These are phyloP conservation scores for Acleris laterana DNA, from an alignment of 2,888 invertebrate species.

Conservation along the genomic window DNA sequence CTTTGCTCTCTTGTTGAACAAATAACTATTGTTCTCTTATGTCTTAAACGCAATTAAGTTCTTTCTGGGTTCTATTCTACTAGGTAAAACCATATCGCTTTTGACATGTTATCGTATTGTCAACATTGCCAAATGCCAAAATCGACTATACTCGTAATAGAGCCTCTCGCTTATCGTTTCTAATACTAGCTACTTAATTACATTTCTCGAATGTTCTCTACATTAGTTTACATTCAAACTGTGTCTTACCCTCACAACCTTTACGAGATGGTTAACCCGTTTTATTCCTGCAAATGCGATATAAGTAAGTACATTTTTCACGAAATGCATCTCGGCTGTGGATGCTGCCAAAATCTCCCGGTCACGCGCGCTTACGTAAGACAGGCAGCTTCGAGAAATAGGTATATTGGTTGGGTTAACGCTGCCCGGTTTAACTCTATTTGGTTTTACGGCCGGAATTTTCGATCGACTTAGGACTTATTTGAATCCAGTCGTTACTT, in stretches of 20 bases:
- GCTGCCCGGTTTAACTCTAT: slow-evolving; percentile 66
- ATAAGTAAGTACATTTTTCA: slow-evolving; percentile 35
- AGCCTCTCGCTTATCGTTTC: no score
- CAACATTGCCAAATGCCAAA: no score
- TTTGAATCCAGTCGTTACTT: slow-evolving; percentile 41
- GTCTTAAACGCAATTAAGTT: no score
- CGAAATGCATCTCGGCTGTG: slow-evolving; percentile 20
- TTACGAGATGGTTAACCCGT: slow-evolving; percentile 14
- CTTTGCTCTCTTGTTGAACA: no score
- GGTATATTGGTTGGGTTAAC: slow-evolving; percentile 78
- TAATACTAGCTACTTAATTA: no score
- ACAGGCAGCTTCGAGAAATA: slow-evolving; percentile 66
- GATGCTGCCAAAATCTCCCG: slow-evolving; percentile 39
- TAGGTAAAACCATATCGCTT: no score
- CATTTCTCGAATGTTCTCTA: neutral
- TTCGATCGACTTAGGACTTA: slow-evolving; percentile 19
- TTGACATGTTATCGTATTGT: no score
- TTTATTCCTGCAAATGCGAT: slow-evolving; percentile 15
- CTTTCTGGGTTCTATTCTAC: no score
- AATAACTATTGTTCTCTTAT: no score
- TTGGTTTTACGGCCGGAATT: slow-evolving; percentile 47
- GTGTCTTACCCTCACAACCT: neutral
- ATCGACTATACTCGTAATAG: no score
- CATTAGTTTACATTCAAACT: neutral
- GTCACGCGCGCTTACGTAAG: slow-evolving; percentile 70